A percentile compares a stretch with the other conserved stretches of the same genome.
Conservation (phyloP, 2,113 vertebrate genomes). For the Donacobius atricapilla region DNA sequence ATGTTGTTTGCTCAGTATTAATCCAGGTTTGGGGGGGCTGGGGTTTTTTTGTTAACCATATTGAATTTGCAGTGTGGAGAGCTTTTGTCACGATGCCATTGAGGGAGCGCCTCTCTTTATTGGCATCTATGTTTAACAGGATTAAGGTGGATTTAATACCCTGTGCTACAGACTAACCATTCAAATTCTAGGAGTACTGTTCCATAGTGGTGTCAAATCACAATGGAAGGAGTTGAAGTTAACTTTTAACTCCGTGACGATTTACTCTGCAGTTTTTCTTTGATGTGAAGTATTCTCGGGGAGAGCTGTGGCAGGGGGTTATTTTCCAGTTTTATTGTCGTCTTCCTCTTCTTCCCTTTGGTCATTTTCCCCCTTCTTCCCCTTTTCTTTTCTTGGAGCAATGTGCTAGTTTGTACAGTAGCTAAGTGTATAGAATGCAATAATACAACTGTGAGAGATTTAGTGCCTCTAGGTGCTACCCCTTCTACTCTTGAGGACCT, state of each 20-base stretch:
- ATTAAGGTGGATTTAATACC: conserved; percentile 54
- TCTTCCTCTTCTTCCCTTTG: conserved; percentile 14
- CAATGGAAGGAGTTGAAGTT: conserved; percentile 28
- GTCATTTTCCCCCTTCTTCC: neutral
- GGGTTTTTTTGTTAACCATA: neutral
- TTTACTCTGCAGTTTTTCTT: conserved; percentile 9
- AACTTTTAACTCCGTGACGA: neutral
- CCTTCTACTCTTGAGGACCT: conserved; percentile 46
- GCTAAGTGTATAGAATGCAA: conserved; percentile 45
- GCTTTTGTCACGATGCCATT: conserved; percentile 2
- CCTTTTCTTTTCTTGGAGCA: conserved; percentile 24
- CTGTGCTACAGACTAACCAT: neutral
- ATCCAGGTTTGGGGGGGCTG: neutral
- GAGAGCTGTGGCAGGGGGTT: neutral
- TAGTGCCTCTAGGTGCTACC: conserved; percentile 40
- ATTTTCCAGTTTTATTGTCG: neutral
- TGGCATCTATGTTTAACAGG: conserved; percentile 42
- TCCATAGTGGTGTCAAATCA: conserved; percentile 44
- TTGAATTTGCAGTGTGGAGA: conserved; percentile 7
- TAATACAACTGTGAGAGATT: conserved; percentile 46
- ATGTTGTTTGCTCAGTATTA: conserved; percentile 59
- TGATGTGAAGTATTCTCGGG: conserved; percentile 10
- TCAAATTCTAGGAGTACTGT: conserved; percentile 25
- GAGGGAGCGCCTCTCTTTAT: neutral
- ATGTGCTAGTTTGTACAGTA: conserved; percentile 10